Base-by-base conservation (phyloP, 2,113 vertebrate genomes). In the Ophiodon elongatus region DNA sequence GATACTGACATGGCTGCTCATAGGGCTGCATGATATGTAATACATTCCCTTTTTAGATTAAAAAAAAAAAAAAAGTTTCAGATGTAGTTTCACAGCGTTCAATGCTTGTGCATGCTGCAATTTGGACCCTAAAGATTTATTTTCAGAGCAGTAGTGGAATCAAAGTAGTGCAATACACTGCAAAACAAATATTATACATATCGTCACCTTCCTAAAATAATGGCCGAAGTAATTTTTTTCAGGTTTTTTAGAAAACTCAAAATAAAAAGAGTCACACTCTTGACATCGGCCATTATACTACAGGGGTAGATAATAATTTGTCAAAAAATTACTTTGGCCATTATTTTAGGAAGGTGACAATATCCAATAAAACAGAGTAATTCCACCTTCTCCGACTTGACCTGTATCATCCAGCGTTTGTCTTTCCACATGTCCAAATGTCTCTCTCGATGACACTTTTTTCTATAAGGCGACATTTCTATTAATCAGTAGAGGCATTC, bases 1-100 rank as follows among this genome's bases (percentile, higher is more conserved):
- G 68, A 76, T 47, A 76, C 50, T n/a, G 80, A 72, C 64, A 35
- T 47, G 35, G 41, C 71, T 56, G 64, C 21, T 13, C 1, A 57
- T 15, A 17, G 29, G 6, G 27, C 37, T 81, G 45, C 21, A 63
- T 2, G 9, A 45, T 71, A 71, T 11, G n/a, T 27, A 14, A 14
- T 2, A 10, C 52, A 11, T 4, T 56, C 10, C 10, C 50, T 8
- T 23, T n/a, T 15, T 5, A 25, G 23, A 21, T 27, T 23, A 15
- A 33, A 63, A 23, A 17, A 21, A n/a, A 17, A 13, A 21, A 17
- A 8, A 8, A 3, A 35, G 11, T 56, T 45, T 13, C 17, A 15
- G 8, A 7, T 23, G 4, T 27, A 59, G 8, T 56, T 75, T 56
- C 19, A 52, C 6, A 56, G 9, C 27, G n/a, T 50, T 35, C 1